phyloP scores from a whole-genome alignment of 2,113 vertebrate species.

The Alexandromys fortis region DNA sequence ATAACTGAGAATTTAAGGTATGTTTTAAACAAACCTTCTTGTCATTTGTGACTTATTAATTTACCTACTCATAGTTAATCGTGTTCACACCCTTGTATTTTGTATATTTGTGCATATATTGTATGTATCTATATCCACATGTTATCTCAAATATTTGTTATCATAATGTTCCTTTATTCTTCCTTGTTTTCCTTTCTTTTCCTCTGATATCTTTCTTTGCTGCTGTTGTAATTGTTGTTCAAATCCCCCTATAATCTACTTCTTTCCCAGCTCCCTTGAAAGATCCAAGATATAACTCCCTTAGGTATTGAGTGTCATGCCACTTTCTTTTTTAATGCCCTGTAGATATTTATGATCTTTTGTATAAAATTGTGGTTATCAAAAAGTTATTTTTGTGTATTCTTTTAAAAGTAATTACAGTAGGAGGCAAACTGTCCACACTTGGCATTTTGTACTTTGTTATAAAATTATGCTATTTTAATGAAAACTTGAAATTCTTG shows the following conservation, averaged over 20 bases:
- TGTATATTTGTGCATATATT: neutral
- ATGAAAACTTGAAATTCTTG: conserved; percentile 54
- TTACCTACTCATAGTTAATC: neutral
- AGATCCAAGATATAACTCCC: neutral
- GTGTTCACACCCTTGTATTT: neutral
- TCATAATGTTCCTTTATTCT: neutral
- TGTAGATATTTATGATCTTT: conserved; percentile 31
- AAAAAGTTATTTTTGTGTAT: conserved; percentile 54
- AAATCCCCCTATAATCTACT: neutral
- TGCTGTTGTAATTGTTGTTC: neutral
- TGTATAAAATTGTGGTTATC: conserved; percentile 24
- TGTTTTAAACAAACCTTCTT: neutral
- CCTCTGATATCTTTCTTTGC: neutral
- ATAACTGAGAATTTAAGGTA: neutral
- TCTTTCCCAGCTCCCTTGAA: neutral
- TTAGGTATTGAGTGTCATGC: neutral
- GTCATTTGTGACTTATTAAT: neutral
- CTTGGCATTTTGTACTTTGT: conserved; percentile 48
- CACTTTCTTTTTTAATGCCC: conserved; percentile 27
- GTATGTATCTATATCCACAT: no score
- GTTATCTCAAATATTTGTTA: neutral
- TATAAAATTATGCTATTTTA: conserved; percentile 57
- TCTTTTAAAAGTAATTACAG: conserved; percentile 58
- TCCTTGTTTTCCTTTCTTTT: neutral
- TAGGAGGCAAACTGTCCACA: conserved; percentile 24